phyloP scores from a whole-genome alignment of 2,797 vertebrate genomes.

The Smutsia temminckii region DNA sequence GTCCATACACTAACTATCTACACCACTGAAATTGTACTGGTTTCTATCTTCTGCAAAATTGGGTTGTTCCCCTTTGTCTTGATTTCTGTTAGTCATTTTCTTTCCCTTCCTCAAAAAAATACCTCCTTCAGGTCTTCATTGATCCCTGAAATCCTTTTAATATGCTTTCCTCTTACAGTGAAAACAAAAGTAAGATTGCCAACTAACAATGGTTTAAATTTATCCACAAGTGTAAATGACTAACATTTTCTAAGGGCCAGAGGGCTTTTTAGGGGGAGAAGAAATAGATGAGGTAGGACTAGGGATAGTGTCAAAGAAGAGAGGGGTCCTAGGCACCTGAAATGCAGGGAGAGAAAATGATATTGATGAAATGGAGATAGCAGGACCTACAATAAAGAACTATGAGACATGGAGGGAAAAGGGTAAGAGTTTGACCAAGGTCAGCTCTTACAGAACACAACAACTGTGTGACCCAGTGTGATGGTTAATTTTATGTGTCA shows the following conservation, averaged over 20 bases:
- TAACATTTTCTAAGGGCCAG: background rate
- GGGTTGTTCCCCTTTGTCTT: conserved; percentile 1
- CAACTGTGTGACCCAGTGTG: background rate
- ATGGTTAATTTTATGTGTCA: background rate
- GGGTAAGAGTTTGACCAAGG: background rate
- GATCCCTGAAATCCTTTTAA: conserved; percentile 23
- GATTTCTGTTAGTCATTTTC: background rate
- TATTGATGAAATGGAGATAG: background rate
- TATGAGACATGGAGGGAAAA: background rate
- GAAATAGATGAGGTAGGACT: background rate
- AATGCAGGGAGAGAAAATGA: background rate
- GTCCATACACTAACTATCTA: background rate
- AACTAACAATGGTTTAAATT: conserved; percentile 17
- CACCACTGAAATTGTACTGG: background rate
- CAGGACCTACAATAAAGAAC: background rate
- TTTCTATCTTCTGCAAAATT: conserved; percentile 16
- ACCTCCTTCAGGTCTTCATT: background rate
- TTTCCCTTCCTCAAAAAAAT: conserved; percentile 3
- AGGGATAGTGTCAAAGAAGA: background rate
- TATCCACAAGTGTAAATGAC: background rate
- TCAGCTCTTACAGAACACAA: background rate
- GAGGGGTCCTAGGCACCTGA: background rate
- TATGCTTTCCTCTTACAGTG: conserved; percentile 20
- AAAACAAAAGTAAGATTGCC: background rate
- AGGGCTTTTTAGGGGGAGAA: background rate